Evolutionary conservation across 2,113 vertebrate genomes (phyloP).

Genomic region (Elgaria multicarinata): DNA sequence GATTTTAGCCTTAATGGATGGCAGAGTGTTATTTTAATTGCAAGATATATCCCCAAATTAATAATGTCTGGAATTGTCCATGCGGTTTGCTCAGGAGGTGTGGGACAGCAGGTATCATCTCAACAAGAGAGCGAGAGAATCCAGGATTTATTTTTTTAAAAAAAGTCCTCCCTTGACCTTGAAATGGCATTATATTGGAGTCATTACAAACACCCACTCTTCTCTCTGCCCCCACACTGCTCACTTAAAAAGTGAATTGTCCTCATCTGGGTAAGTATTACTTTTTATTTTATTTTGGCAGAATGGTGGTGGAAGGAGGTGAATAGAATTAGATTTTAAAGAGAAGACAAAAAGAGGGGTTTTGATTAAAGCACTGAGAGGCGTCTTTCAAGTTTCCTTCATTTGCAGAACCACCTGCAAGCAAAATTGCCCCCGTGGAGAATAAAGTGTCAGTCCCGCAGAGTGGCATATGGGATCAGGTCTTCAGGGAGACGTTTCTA

Average conservation of each 20-base stretch:
- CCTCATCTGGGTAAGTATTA: not conserved
- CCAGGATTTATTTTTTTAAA: not conserved
- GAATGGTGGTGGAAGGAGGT: not conserved
- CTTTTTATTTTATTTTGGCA: not conserved
- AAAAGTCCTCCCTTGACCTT: slow-evolving; percentile 4
- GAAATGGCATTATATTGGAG: not conserved
- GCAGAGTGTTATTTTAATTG: not conserved
- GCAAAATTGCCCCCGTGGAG: not conserved
- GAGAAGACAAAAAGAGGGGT: not conserved
- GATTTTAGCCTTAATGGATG: not conserved
- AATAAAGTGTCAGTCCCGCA: not conserved
- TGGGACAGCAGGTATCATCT: not conserved
- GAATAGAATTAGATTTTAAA: not conserved
- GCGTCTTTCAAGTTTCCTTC: not conserved
- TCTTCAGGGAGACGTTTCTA: not conserved
- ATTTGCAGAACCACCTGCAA: not conserved
- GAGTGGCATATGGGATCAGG: slow-evolving; percentile 11
- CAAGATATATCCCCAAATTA: not conserved
- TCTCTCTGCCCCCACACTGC: not conserved
- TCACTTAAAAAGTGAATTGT: not conserved
- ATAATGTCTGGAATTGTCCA: not conserved
- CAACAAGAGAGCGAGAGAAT: not conserved
- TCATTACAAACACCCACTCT: not conserved
- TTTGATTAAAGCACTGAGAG: not conserved
- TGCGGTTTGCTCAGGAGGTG: not conserved